Evolutionary conservation across 1,140 invertebrate species (phyloP).

Genomic region (Drosophila watanabei): DNA sequence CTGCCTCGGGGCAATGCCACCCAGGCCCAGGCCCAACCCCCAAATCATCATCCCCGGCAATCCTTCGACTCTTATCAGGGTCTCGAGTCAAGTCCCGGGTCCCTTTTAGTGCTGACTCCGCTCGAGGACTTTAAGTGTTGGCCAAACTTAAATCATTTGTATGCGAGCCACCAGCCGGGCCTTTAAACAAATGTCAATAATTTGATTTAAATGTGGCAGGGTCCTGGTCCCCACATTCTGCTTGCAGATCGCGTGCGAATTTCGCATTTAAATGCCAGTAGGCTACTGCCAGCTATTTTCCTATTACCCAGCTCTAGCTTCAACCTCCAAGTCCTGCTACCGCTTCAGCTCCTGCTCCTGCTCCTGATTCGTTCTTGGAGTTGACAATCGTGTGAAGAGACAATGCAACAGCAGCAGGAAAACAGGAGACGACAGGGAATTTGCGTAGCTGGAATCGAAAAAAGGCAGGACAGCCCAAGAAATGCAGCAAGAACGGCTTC

Average conservation of each 20-base stretch:
- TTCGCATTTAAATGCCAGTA: constrained; percentile 83
- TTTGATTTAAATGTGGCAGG: constrained; percentile 81
- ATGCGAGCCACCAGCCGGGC: constrained; percentile 67
- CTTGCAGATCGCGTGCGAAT: constrained; percentile 77
- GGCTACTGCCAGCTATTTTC: constrained; percentile 59
- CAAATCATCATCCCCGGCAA: constrained; percentile 10
- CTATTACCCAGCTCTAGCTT: constrained; percentile 44
- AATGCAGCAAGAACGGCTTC: constrained; percentile 57
- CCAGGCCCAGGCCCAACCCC: neutral
- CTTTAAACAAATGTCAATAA: constrained; percentile 84
- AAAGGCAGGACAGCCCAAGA: constrained; percentile 50
- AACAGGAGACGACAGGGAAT: constrained; percentile 47
- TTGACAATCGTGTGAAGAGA: constrained; percentile 79
- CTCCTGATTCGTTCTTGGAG: constrained; percentile 29
- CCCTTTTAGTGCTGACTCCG: constrained; percentile 75
- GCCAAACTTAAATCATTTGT: constrained; percentile 73
- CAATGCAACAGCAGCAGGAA: constrained; percentile 53
- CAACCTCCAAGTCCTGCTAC: neutral
- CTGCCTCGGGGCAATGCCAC: constrained; percentile 56
- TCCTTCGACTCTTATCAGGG: constrained; percentile 57
- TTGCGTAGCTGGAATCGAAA: constrained; percentile 72
- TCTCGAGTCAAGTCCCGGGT: constrained; percentile 37
- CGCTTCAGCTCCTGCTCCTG: neutral
- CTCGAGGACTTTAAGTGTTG: constrained; percentile 59
- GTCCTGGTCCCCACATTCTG: constrained; percentile 41